Percentiles rank a stretch among this genome's conserved stretches.
Conservation (phyloP, 2,888 invertebrate species). For the Dicyrtoma fusca region DNA sequence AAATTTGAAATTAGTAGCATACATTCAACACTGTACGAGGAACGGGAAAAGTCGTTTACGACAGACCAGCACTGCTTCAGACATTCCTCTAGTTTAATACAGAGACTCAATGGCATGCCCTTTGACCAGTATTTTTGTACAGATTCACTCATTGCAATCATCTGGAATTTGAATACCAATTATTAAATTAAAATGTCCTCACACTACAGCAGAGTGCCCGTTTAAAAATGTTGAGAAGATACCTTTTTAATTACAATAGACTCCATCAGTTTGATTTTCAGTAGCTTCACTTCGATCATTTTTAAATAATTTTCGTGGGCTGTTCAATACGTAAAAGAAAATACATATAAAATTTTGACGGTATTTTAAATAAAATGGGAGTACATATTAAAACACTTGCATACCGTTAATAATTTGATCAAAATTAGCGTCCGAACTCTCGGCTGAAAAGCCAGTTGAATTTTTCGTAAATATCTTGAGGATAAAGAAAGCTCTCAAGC, state of each 20-base stretch:
- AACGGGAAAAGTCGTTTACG: constrained; percentile 30
- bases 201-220: neutral
- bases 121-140: constrained; percentile 39
- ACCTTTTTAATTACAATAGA: constrained; percentile 47
- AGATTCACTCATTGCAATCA: constrained; percentile 39
- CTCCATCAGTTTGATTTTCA: constrained; percentile 44
- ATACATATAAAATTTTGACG: too few species aligned
- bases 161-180: constrained; percentile 28
- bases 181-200: neutral
- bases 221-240: neutral
- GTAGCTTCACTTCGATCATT: constrained; percentile 42
- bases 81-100: constrained; percentile 41
- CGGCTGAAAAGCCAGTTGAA: constrained; percentile 22
- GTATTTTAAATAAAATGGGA: too few species aligned
- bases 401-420: constrained; percentile 45
- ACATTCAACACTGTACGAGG: constrained; percentile 38
- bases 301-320: constrained; percentile 46
- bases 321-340: too few species aligned
- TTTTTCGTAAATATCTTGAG: constrained; percentile 46
- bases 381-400: too few species aligned
- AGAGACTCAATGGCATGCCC: constrained; percentile 33
- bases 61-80: constrained; percentile 50
- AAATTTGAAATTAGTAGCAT: constrained; percentile 18
- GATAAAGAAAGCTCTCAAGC: constrained; percentile 45
- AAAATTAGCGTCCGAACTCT: constrained; percentile 31